Evolutionary conservation across 2,888 invertebrate species (phyloP).

Genomic region (Mactromeris polynyma): DNA sequence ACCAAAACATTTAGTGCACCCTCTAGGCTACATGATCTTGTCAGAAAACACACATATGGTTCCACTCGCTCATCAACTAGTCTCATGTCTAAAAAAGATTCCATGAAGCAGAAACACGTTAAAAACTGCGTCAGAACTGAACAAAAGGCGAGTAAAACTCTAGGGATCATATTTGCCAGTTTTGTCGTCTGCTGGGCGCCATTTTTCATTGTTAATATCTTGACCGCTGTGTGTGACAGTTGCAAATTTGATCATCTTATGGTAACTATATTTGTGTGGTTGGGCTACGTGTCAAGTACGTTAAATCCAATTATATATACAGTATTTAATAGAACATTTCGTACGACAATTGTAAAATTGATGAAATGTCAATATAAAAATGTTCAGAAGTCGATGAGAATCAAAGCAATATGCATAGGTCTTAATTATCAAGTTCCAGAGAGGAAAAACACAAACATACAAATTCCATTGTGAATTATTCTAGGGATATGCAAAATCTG

Average conservation of each 20-base stretch:
- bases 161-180: slow-evolving; percentile 86
- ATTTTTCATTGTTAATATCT: slow-evolving; percentile 85
- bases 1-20: slow-evolving; percentile 59
- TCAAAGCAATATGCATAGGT: slow-evolving; percentile 61
- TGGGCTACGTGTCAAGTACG: slow-evolving; percentile 86
- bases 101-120: slow-evolving; percentile 68
- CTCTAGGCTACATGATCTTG: slow-evolving; percentile 69
- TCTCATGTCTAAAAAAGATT: slow-evolving; percentile 78
- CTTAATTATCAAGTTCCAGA: slow-evolving; percentile 23
- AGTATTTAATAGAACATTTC: slow-evolving; percentile 86
- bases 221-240: slow-evolving; percentile 90
- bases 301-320: slow-evolving; percentile 87
- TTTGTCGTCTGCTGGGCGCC: slow-evolving; percentile 87
- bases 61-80: slow-evolving; percentile 76
- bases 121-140: slow-evolving; percentile 91
- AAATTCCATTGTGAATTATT: slow-evolving; percentile 40
- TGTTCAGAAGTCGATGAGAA: slow-evolving; percentile 71
- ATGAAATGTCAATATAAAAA: slow-evolving; percentile 82
- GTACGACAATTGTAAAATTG: slow-evolving; percentile 84
- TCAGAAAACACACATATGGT: slow-evolving; percentile 77
- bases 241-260: slow-evolving; percentile 89
- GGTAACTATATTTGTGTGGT: slow-evolving; percentile 85
- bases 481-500: not conserved
- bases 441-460: slow-evolving; percentile 12
- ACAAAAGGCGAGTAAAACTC: slow-evolving; percentile 97